Conservation (phyloP, 2,113 vertebrate genomes). For the Astatoreochromis straeleni region DNA sequence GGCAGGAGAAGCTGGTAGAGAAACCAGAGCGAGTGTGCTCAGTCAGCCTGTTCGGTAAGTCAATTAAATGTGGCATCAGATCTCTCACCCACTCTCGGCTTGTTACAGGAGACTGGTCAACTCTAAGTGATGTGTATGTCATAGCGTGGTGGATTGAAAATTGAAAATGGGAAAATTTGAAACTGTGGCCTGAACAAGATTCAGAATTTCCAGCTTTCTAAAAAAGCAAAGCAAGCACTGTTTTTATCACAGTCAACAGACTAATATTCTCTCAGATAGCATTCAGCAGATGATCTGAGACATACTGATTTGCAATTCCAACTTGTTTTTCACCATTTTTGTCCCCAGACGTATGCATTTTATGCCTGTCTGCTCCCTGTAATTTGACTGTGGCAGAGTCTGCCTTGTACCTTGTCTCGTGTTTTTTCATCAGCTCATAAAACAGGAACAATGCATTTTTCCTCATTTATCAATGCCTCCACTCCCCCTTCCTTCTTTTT, state of each 20-base stretch:
- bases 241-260: not conserved
- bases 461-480: slow-evolving; percentile 34
- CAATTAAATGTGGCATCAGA: not conserved
- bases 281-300: not conserved
- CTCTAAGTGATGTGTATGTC: not conserved
- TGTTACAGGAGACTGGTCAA: not conserved
- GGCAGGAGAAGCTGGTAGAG: not conserved
- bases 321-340: not conserved
- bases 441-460: slow-evolving; percentile 35
- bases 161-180: not conserved
- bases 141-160: not conserved
- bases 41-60: not conserved
- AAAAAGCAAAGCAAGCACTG: not conserved
- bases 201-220: not conserved
- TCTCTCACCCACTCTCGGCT: not conserved
- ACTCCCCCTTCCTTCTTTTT: not conserved
- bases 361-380: slow-evolving; percentile 8
- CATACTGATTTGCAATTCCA: slow-evolving; percentile 10
- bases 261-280: not conserved
- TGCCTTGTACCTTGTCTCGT: slow-evolving; percentile 27
- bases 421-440: slow-evolving; percentile 40
- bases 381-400: slow-evolving; percentile 9
- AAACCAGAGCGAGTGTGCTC: not conserved
- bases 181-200: not conserved
- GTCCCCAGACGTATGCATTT: not conserved